Conservation (phyloP, 2,888 invertebrate genomes). For the Drosophila acutilabella region DNA sequence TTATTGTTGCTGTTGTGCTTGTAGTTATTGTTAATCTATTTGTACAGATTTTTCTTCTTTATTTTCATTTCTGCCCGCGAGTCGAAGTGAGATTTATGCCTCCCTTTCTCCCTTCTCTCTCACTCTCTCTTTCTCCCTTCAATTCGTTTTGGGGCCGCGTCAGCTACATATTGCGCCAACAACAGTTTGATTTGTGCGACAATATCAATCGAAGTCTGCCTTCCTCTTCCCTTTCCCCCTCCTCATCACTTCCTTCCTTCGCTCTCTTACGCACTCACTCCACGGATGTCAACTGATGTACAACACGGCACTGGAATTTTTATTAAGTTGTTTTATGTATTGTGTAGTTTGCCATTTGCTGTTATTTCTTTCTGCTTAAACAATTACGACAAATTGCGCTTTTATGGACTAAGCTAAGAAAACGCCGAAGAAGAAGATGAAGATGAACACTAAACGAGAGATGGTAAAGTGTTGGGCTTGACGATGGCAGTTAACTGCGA, state of each 20-base stretch:
- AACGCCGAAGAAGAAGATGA: background rate
- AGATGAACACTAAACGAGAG: conserved; percentile 4
- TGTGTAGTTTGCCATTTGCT: conserved; percentile 62
- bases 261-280: conserved; percentile 1
- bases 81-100: conserved; percentile 71
- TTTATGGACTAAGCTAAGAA: conserved; percentile 69
- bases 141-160: conserved; percentile 18
- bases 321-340: conserved; percentile 82
- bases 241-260: background rate
- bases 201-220: conserved; percentile 13
- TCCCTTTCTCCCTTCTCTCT: background rate
- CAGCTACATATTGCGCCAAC: conserved; percentile 65
- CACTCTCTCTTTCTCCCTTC: background rate
- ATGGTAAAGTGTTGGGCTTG: background rate
- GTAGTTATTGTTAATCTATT: conserved; percentile 74
- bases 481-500: background rate
- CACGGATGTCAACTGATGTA: conserved; percentile 62
- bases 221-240: background rate
- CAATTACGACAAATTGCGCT: conserved; percentile 83
- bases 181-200: conserved; percentile 59
- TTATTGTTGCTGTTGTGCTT: conserved; percentile 33
- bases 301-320: conserved; percentile 79
- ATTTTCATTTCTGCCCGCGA: conserved; percentile 25
- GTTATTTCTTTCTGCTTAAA: conserved; percentile 81
- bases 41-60: conserved; percentile 65